A percentile compares a stretch with the other conserved stretches of the same genome.
These are phyloP conservation scores for Semnornis frantzii DNA, from an alignment of 2,113 vertebrate genomes.

Conservation along the genomic window DNA sequence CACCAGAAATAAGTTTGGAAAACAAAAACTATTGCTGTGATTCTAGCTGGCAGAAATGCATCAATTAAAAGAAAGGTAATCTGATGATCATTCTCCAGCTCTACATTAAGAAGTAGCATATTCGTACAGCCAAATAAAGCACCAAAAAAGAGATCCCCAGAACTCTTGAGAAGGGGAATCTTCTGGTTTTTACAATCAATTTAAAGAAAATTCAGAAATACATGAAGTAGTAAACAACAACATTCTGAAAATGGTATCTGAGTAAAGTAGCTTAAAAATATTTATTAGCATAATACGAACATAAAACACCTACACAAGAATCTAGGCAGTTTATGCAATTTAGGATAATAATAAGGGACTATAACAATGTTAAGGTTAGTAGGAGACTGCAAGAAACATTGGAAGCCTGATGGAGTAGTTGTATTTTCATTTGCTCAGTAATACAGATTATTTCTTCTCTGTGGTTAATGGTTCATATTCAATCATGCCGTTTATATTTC, in stretches of 20 bases:
- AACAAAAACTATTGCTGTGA: background rate
- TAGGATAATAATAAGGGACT: background rate
- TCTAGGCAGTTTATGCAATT: background rate
- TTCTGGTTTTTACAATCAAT: background rate
- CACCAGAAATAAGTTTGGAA: background rate
- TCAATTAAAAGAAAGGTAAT: slow-evolving; percentile 32
- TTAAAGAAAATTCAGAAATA: slow-evolving; percentile 11
- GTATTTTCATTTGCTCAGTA: background rate
- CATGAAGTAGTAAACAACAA: background rate
- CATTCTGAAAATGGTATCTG: background rate
- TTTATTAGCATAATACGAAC: background rate
- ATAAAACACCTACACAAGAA: background rate
- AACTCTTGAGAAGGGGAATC: background rate
- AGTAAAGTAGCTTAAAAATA: background rate
- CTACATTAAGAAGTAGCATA: background rate
- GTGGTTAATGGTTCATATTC: background rate
- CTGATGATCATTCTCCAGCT: background rate
- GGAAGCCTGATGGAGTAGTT: background rate
- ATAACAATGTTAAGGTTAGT: background rate
- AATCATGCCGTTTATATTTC: background rate
- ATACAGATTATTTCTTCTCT: background rate
- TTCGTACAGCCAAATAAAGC: slow-evolving; percentile 20
- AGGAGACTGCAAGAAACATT: background rate
- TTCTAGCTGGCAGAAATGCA: background rate
- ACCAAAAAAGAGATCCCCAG: background rate